A percentile compares a stretch with the other conserved stretches of the same genome.
Evolutionary conservation across 2,113 vertebrate genomes (phyloP).

Genomic region (Ibidorhyncha struthersii): DNA sequence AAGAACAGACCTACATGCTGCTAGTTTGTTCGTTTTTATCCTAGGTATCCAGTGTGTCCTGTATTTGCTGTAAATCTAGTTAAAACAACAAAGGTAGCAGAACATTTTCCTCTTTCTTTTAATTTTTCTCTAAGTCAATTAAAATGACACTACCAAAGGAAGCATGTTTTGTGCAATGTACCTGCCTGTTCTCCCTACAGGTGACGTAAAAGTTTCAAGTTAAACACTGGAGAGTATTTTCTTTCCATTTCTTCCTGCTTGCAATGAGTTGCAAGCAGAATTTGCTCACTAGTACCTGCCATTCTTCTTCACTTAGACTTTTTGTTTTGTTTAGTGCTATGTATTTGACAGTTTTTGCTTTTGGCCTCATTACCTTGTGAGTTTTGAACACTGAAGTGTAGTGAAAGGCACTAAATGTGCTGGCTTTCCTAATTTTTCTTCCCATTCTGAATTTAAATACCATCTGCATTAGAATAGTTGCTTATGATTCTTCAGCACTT

Average conservation of each 20-base stretch:
- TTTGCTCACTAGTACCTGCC: not conserved
- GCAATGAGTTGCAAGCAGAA: not conserved
- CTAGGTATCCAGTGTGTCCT: not conserved
- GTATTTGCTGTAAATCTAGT: not conserved
- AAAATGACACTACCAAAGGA: not conserved
- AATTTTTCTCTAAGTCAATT: not conserved
- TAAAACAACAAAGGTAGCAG: not conserved
- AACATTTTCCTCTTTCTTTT: not conserved
- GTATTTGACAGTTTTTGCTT: not conserved
- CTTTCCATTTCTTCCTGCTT: not conserved
- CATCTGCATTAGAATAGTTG: constrained; percentile 15
- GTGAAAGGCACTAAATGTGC: not conserved
- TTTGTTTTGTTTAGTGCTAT: not conserved
- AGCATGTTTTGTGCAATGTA: not conserved
- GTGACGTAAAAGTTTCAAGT: not conserved
- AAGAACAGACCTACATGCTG: not conserved
- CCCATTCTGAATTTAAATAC: constrained; percentile 10
- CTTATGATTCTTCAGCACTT: constrained; percentile 24
- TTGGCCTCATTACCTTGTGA: not conserved
- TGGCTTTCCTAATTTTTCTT: not conserved
- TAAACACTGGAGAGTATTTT: not conserved
- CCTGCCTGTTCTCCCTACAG: not conserved
- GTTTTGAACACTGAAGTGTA: not conserved
- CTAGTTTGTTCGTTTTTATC: not conserved
- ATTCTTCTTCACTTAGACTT: not conserved